Evolutionary conservation across 2,888 invertebrate genomes (phyloP).

Genomic region (Pegoplata infirma): DNA sequence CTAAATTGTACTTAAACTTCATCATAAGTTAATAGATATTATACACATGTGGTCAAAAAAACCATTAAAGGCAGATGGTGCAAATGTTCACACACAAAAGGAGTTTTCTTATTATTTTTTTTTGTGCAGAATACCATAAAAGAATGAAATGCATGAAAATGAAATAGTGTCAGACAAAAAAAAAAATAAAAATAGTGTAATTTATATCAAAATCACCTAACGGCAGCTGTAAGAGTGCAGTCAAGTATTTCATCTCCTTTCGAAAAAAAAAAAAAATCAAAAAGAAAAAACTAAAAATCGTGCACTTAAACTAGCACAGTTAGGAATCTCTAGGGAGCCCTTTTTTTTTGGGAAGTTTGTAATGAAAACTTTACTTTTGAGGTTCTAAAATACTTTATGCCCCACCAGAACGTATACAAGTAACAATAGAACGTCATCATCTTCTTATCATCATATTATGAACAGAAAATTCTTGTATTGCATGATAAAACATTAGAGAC

Average conservation of each 20-base stretch:
- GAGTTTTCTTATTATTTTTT: neutral
- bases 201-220: slow-evolving; percentile 62
- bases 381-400: slow-evolving; percentile 45
- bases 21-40: slow-evolving; percentile 62
- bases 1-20: slow-evolving; percentile 58
- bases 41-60: slow-evolving; percentile 61
- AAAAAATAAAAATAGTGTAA: slow-evolving; percentile 36
- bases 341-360: slow-evolving; percentile 31
- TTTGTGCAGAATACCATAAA: slow-evolving; percentile 7
- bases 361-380: slow-evolving; percentile 44
- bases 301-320: slow-evolving; percentile 47
- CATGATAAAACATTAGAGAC: slow-evolving; percentile 38
- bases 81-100: slow-evolving; percentile 57
- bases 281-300: slow-evolving; percentile 5
- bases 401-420: slow-evolving; percentile 5
- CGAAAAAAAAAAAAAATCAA: slow-evolving; percentile 9
- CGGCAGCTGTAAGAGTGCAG: slow-evolving; percentile 58
- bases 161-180: slow-evolving; percentile 16
- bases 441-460: slow-evolving; percentile 18
- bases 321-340: slow-evolving; percentile 48
- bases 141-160: slow-evolving; percentile 42
- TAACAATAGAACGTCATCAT: slow-evolving; percentile 18
- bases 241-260: slow-evolving; percentile 49
- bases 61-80: slow-evolving; percentile 61
- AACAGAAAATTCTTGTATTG: slow-evolving; percentile 20